Evolutionary conservation across 1,140 invertebrate genomes (phyloP).

Genomic region (Heterodera schachtii): DNA sequence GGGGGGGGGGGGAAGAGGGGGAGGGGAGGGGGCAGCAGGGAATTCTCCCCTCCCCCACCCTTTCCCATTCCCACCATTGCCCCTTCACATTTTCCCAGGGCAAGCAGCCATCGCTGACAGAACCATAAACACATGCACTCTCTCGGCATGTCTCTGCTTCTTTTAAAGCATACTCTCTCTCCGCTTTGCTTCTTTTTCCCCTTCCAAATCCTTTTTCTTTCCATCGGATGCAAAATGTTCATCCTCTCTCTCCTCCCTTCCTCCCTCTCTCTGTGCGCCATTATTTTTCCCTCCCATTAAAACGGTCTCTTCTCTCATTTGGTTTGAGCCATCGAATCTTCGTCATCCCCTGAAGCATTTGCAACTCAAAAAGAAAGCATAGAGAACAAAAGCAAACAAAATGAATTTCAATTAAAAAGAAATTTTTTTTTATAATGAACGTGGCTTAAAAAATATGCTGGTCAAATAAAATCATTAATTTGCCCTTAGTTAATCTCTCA

Average conservation of each 20-base stretch:
- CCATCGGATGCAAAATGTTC: not conserved
- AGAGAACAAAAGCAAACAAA: not conserved
- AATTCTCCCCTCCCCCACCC: constrained; percentile 2
- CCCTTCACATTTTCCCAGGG: constrained; percentile 27
- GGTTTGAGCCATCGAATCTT: not conserved
- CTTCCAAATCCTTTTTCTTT: not conserved
- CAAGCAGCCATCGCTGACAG: constrained; percentile 13
- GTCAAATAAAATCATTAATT: no score
- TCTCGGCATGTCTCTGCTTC: constrained; percentile 1
- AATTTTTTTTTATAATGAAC: no score
- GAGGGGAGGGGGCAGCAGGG: not conserved
- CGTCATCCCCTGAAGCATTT: not conserved
- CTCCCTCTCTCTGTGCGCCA: not conserved
- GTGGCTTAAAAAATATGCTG: no score
- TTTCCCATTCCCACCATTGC: constrained; percentile 26
- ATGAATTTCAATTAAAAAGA: no score
- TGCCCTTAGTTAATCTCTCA: no score
- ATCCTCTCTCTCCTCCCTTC: not conserved
- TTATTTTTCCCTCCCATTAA: not conserved
- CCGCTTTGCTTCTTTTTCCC: not conserved
- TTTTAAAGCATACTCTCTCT: not conserved
- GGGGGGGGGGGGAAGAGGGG: constrained; percentile 14
- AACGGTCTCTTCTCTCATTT: no score
- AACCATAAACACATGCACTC: not conserved
- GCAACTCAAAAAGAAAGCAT: not conserved